Evolutionary conservation across 2,797 vertebrate genomes (phyloP).

Genomic region (Harpagifer antarcticus): DNA sequence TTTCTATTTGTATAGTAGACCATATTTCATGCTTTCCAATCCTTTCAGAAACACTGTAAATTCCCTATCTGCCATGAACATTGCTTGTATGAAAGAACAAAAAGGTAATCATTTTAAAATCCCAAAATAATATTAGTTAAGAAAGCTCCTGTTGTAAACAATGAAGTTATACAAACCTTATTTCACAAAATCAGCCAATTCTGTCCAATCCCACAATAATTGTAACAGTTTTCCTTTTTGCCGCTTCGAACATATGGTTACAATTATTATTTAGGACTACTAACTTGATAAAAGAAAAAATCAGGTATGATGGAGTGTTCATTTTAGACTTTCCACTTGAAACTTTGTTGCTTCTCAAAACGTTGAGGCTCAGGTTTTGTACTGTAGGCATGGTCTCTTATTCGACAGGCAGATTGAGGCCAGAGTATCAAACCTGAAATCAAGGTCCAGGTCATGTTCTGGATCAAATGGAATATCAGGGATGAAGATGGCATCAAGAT

Average conservation of each 20-base stretch:
- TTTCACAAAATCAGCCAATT: not conserved
- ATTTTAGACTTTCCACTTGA: not conserved
- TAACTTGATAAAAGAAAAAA: not conserved
- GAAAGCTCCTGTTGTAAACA: not conserved
- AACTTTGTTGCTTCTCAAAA: not conserved
- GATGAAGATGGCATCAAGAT: slow-evolving; percentile 72
- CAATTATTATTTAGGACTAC: not conserved
- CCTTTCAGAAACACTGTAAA: not conserved
- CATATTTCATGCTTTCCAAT: too few species aligned
- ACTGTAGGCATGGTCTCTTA: not conserved
- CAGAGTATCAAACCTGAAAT: slow-evolving; percentile 60
- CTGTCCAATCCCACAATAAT: not conserved
- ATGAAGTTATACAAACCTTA: not conserved
- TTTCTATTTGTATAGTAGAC: too few species aligned
- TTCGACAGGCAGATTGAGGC: slow-evolving; percentile 61
- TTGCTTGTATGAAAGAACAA: not conserved
- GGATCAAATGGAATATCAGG: slow-evolving; percentile 57
- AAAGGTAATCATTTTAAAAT: not conserved
- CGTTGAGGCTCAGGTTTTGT: not conserved
- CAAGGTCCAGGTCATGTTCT: slow-evolving; percentile 52
- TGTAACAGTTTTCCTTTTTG: not conserved
- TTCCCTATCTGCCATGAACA: not conserved
- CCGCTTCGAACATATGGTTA: not conserved
- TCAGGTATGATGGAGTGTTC: not conserved
- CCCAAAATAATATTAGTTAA: not conserved